Conservation (phyloP, 1,140 invertebrate genomes). For the Luehdorfia chinensis region DNA sequence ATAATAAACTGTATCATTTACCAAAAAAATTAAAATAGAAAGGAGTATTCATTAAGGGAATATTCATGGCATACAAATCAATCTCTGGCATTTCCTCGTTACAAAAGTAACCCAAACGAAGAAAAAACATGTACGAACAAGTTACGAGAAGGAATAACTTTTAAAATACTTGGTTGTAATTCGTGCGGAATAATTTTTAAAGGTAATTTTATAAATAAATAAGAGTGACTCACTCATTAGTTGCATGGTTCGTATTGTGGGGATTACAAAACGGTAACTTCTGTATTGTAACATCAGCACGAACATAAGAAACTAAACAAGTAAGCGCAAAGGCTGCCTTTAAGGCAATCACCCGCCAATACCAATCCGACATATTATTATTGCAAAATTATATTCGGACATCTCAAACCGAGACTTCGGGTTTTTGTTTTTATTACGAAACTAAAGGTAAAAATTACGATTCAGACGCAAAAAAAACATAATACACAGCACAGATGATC, state of each 20-base stretch:
- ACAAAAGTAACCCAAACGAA: too few species aligned
- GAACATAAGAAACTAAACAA: conserved; percentile 55
- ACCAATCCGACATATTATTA: conserved; percentile 68
- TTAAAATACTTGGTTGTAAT: too few species aligned
- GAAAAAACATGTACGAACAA: conserved; percentile 13
- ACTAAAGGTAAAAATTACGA: conserved; percentile 33
- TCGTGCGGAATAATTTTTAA: too few species aligned
- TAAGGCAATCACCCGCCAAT: conserved; percentile 58
- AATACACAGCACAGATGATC: conserved; percentile 16
- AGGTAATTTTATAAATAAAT: neutral
- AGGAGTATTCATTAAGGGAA: too few species aligned
- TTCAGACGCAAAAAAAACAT: conserved; percentile 13
- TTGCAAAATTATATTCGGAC: conserved; percentile 56
- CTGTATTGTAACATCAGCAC: conserved; percentile 54
- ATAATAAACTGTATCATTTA: too few species aligned
- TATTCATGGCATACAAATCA: too few species aligned
- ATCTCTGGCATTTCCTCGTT: too few species aligned
- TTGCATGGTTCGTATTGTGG: conserved; percentile 37
- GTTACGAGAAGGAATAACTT: neutral
- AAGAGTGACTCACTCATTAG: conserved; percentile 49
- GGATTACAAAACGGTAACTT: conserved; percentile 67
- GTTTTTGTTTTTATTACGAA: conserved; percentile 51
- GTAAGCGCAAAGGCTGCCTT: conserved; percentile 54
- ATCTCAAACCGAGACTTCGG: conserved; percentile 43
- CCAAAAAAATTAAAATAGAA: too few species aligned